A percentile compares a stretch with the other conserved stretches of the same genome.
Evolutionary conservation across 2,797 vertebrate species (phyloP).

Genomic region (Gila robusta): DNA sequence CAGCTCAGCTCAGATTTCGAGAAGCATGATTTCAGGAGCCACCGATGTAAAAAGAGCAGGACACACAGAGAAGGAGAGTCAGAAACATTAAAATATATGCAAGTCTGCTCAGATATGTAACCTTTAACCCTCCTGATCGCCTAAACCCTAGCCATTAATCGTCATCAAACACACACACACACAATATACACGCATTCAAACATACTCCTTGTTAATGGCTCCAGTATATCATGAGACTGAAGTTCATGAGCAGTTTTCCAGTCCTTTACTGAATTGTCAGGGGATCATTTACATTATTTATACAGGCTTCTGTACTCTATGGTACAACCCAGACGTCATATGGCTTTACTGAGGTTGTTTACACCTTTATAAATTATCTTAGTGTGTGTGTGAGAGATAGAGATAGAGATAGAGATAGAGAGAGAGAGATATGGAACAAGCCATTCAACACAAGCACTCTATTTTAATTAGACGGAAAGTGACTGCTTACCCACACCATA

Average conservation of each 20-base stretch:
- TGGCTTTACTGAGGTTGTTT: conserved; percentile 62
- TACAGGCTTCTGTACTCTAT: conserved; percentile 64
- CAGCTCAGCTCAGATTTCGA: conserved; percentile 14
- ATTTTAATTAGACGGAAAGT: conserved; percentile 79
- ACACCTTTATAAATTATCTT: conserved; percentile 51
- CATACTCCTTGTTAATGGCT: conserved; percentile 29
- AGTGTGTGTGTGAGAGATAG: neutral
- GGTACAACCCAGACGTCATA: conserved; percentile 62
- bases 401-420: no score
- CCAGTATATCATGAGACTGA: conserved; percentile 25
- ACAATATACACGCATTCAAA: conserved; percentile 15
- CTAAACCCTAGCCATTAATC: conserved; percentile 64
- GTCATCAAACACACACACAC: conserved; percentile 61
- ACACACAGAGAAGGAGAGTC: neutral
- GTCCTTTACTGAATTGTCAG: conserved; percentile 30
- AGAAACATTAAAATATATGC: conserved; percentile 13
- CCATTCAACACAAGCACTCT: conserved; percentile 74
- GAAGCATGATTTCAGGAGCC: conserved; percentile 21
- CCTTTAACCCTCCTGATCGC: conserved; percentile 63
- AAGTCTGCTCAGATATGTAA: conserved; percentile 51
- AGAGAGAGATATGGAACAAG: conserved; percentile 67
- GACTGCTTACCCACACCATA: conserved; percentile 71
- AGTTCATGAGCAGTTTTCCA: conserved; percentile 20
- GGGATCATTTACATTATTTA: conserved; percentile 64
- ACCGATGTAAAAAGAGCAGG: neutral